A percentile compares a stretch with the other conserved stretches of the same genome.
Evolutionary conservation across 2,797 vertebrate genomes (phyloP).

Genomic region (Echiichthys vipera): DNA sequence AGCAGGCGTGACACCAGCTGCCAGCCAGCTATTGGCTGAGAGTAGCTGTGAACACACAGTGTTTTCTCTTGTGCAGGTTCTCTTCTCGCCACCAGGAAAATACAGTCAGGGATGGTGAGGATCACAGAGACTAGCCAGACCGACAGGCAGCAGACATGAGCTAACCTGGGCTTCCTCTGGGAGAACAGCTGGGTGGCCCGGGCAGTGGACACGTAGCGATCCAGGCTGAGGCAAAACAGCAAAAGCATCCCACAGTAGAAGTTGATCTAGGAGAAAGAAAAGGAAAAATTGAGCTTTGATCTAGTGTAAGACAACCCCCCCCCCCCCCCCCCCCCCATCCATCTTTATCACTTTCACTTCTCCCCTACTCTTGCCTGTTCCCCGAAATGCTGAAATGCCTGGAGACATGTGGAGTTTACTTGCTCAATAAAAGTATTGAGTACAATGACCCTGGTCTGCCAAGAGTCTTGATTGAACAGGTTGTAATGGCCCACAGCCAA

Average conservation of each 20-base stretch:
- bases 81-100: constrained; percentile 69
- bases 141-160: constrained; percentile 82
- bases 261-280: constrained; percentile 82
- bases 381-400: constrained; percentile 13
- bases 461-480: neutral
- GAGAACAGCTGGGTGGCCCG: constrained; percentile 83
- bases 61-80: constrained; percentile 3
- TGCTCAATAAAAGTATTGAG: neutral
- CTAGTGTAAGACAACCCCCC: neutral
- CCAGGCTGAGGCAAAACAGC: constrained; percentile 88
- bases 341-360: constrained; percentile 14
- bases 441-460: neutral
- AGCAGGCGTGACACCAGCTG: constrained; percentile 81
- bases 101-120: constrained; percentile 74
- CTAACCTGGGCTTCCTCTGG: constrained; percentile 74
- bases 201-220: constrained; percentile 87
- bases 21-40: constrained; percentile 35
- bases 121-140: constrained; percentile 82
- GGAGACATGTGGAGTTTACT: neutral
- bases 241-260: constrained; percentile 93
- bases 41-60: constrained; percentile 77
- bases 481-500: neutral
- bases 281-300: neutral
- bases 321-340: too few relatives aligned
- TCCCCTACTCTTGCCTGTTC: neutral